Percentiles rank a stretch among this genome's conserved stretches.
Conservation (phyloP, 2,113 vertebrate species). For the Hemibagrus wyckioides region DNA sequence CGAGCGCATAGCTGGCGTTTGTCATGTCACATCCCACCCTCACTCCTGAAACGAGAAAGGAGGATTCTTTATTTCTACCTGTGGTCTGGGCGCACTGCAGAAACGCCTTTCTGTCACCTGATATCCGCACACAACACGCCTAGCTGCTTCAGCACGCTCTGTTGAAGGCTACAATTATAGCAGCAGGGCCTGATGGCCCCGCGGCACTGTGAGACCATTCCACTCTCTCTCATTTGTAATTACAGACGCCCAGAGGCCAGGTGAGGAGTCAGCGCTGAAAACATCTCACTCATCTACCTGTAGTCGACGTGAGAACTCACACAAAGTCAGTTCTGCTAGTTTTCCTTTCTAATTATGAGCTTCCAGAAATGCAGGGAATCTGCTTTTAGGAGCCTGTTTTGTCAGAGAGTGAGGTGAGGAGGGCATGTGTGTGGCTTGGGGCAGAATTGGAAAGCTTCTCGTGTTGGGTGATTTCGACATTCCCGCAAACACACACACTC, state of each 20-base stretch:
- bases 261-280: conserved; percentile 86
- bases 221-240: conserved; percentile 88
- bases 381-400: conserved; percentile 70
- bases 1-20: conserved; percentile 51
- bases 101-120: conserved; percentile 72
- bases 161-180: conserved; percentile 86
- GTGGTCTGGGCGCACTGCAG: conserved; percentile 52
- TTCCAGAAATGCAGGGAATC: conserved; percentile 80
- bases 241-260: conserved; percentile 81
- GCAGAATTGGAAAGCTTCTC: conserved; percentile 11
- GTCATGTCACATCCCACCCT: conserved; percentile 70
- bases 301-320: conserved; percentile 70
- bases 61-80: conserved; percentile 57
- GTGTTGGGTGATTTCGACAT: conserved; percentile 16
- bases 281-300: conserved; percentile 83
- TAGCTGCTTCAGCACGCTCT: conserved; percentile 80
- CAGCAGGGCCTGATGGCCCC: conserved; percentile 76
- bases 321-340: conserved; percentile 64
- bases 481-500: not conserved
- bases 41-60: conserved; percentile 61
- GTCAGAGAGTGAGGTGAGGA: conserved; percentile 54
- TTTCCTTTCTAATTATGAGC: conserved; percentile 83
- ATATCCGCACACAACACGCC: conserved; percentile 78
- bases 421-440: conserved; percentile 37
- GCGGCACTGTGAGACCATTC: conserved; percentile 77